Base-by-base conservation (phyloP, 2,113 vertebrate species). In the Chloropsis cyanopogon region DNA sequence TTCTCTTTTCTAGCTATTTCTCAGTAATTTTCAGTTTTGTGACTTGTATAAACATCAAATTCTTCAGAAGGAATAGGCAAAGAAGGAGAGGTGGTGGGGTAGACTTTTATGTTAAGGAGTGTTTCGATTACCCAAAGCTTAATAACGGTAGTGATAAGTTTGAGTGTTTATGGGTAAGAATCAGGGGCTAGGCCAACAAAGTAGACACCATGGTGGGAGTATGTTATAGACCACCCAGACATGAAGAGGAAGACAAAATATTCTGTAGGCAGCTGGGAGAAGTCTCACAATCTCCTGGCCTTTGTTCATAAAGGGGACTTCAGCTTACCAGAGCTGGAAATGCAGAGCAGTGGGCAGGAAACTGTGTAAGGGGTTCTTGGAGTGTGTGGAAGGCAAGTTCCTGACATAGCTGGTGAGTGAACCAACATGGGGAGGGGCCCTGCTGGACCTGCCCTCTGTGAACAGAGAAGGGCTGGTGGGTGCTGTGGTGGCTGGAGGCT, bases 11-110 rank as follows among this genome's bases (percentile, higher is more conserved):
- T 72, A 69, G 7, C 6, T 73, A 8, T 77, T 70, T 89, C 26
- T 84, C 29, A 50, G 7, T 60, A 23, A 44, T 37, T 69, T 33
- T 33, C 50, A 61, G 13, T 20, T 89, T 77, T 82, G 42, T 89
- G 42, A 31, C 20, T 78, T 84, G 31, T 73, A 26, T 60, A 90
- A 90, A 42, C 10, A 42, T 69, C 21, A 54, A 35, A 47, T n/a
- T 42, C 35, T 82, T 61, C 63, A 47, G 41, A 63, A 76, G 54
- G 47, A 42, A 42, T 42, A 76, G 31, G 29, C 47, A 63, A 42
- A 24, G n/a, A 53, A 61, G 54, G 21, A 76, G 63, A 61, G 8
- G 21, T 0, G 0, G 9, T 41, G 39, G 52, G 8, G 7, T 17
- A 60, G 29, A 28, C 11, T 11, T 53, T 44, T 41, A 31, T 47